Percentiles rank a stretch among this genome's conserved stretches.
phyloP scores from a whole-genome alignment of 2,797 vertebrate genomes.

The Sebastes kiyomatsui region DNA sequence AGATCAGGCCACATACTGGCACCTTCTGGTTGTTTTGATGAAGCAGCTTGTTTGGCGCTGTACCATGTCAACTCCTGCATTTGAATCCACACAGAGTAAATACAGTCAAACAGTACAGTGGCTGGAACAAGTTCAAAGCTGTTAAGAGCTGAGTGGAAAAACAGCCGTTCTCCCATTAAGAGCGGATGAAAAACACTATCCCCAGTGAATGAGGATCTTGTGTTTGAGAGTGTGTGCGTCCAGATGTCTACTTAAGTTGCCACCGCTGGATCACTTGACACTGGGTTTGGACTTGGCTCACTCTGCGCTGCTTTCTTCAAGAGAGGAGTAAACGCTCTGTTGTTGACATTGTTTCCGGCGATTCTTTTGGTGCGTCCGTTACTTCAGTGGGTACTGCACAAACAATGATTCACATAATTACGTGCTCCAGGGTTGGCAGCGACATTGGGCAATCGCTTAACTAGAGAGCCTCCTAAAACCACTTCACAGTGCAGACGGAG shows the following conservation, averaged over 20 bases:
- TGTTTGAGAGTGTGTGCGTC: background rate
- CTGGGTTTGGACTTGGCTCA: conserved; percentile 14
- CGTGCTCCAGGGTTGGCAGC: conserved; percentile 44
- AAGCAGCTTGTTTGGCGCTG: conserved; percentile 3
- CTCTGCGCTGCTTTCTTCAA: conserved; percentile 13
- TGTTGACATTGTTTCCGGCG: conserved; percentile 40
- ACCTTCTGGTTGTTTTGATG: background rate
- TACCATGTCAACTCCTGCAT: background rate
- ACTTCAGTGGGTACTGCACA: conserved; percentile 53
- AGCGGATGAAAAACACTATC: conserved; percentile 9
- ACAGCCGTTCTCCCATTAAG: conserved; percentile 1
- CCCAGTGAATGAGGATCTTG: background rate
- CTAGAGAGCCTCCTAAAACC: conserved; percentile 60
- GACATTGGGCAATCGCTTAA: conserved; percentile 41
- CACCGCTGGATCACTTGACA: conserved; percentile 26
- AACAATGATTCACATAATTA: conserved; percentile 75
- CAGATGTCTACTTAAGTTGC: conserved; percentile 7
- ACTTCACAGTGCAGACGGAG: conserved; percentile 29
- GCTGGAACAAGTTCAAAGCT: conserved; percentile 7
- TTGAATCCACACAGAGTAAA: background rate
- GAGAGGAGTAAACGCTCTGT: conserved; percentile 8
- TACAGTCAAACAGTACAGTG: background rate
- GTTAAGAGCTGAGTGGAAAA: background rate
- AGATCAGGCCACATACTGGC: background rate
- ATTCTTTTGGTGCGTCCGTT: conserved; percentile 36